A percentile compares a stretch with the other conserved stretches of the same genome.
Evolutionary conservation across 1,140 invertebrate species (phyloP).

Genomic region (Aphidius gifuensis): DNA sequence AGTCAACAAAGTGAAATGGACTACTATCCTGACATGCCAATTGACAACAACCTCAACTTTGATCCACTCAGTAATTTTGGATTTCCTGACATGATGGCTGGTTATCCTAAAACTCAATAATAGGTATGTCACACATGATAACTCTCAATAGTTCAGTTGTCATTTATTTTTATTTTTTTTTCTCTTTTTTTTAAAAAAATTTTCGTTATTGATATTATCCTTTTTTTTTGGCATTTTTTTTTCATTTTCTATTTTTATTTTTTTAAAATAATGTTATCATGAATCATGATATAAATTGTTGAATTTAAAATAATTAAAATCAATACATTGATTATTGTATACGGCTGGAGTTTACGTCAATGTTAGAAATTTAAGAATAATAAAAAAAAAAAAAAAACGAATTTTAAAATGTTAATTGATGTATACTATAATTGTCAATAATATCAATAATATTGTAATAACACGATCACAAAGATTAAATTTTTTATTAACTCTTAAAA

Average conservation of each 20-base stretch:
- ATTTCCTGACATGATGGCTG: conserved; percentile 47
- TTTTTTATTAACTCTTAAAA: no score
- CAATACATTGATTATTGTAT: neutral
- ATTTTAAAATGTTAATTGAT: no score
- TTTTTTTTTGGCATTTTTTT: no score
- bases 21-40: conserved; percentile 44
- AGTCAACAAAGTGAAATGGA: conserved; percentile 49
- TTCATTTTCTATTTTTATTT: no score
- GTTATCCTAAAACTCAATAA: conserved; percentile 44
- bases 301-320: conserved; percentile 1
- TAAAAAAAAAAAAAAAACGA: neutral
- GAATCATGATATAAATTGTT: neutral
- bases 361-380: conserved; percentile 6
- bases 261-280: no score
- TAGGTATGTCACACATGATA: conserved; percentile 35
- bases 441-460: no score
- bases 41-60: conserved; percentile 53
- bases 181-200: neutral
- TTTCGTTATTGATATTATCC: no score
- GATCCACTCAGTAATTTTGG: conserved; percentile 45
- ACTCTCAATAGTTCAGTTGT: neutral
- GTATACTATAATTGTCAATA: no score
- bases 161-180: neutral
- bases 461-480: no score
- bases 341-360: neutral